Evolutionary conservation across 1,140 invertebrate species (phyloP).

Genomic region (Dryas iulia): DNA sequence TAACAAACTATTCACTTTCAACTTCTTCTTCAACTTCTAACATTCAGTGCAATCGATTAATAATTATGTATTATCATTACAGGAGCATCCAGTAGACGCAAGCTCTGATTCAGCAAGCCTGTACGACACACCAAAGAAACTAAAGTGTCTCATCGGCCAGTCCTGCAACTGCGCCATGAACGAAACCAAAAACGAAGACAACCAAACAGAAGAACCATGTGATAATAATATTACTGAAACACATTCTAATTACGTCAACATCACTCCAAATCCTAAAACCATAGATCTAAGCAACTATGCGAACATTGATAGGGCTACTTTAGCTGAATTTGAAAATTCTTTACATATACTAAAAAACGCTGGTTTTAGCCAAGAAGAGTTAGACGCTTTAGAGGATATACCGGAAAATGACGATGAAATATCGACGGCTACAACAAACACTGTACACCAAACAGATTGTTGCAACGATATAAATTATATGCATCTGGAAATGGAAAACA

Average conservation of each 20-base stretch:
- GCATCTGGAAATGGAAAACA: slow-evolving; percentile 66
- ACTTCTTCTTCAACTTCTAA: not conserved
- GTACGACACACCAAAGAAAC: slow-evolving; percentile 88
- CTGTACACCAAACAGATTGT: slow-evolving; percentile 62
- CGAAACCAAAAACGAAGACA: slow-evolving; percentile 71
- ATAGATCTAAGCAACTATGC: slow-evolving; percentile 82
- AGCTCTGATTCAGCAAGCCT: slow-evolving; percentile 70
- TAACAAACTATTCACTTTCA: too few relatives aligned
- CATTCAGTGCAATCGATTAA: not conserved
- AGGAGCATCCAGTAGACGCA: slow-evolving; percentile 77
- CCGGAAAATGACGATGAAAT: slow-evolving; percentile 73
- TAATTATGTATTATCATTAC: not conserved
- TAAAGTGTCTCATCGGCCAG: slow-evolving; percentile 83
- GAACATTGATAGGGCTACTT: slow-evolving; percentile 86
- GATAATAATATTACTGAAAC: slow-evolving; percentile 66
- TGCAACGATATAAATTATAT: slow-evolving; percentile 68
- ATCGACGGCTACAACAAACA: slow-evolving; percentile 65
- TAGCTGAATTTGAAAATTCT: slow-evolving; percentile 88
- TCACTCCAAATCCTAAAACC: slow-evolving; percentile 74
- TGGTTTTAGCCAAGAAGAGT: slow-evolving; percentile 80
- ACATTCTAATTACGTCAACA: slow-evolving; percentile 83
- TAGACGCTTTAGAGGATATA: slow-evolving; percentile 77
- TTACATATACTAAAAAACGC: slow-evolving; percentile 83
- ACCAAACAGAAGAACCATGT: slow-evolving; percentile 82
- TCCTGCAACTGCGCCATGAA: slow-evolving; percentile 51